Evolutionary conservation across 2,888 invertebrate genomes (phyloP).

Genomic region (Bombyx huttoni): DNA sequence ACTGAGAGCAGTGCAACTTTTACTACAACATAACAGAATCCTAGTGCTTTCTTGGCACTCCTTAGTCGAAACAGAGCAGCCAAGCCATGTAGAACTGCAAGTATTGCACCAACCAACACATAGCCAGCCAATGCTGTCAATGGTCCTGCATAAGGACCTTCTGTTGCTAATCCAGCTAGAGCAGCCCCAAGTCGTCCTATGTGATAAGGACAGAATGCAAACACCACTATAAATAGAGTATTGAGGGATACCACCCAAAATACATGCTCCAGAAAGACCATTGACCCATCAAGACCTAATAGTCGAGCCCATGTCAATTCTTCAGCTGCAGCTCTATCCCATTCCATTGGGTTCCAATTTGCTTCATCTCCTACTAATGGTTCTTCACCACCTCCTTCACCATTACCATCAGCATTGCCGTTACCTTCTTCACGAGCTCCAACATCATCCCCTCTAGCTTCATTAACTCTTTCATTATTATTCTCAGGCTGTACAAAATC

Average conservation of each 20-base stretch:
- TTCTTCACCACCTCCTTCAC: constrained; percentile 57
- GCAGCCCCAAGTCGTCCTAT: constrained; percentile 90
- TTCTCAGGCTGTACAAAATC: constrained; percentile 57
- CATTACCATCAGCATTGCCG: constrained; percentile 43
- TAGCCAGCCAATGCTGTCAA: constrained; percentile 95
- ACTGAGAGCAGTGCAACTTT: constrained; percentile 94
- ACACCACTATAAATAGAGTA: constrained; percentile 95
- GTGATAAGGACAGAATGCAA: constrained; percentile 97
- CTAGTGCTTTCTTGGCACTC: constrained; percentile 87
- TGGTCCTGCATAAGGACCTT: constrained; percentile 93
- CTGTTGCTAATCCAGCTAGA: constrained; percentile 58
- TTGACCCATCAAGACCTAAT: constrained; percentile 95
- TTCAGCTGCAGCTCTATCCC: constrained; percentile 97
- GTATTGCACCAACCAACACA: constrained; percentile 85
- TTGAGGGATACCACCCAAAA: constrained; percentile 99
- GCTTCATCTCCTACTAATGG: constrained; percentile 80
- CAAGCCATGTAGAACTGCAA: constrained; percentile 88
- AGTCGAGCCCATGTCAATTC: constrained; percentile 98
- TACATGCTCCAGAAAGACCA: constrained; percentile 97
- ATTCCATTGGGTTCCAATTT: constrained; percentile 99
- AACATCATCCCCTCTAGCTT: constrained; percentile 41
- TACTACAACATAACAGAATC: constrained; percentile 92
- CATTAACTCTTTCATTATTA: constrained; percentile 60
- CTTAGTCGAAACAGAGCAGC: constrained; percentile 86
- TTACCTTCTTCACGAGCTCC: constrained; percentile 44